Conservation (phyloP, 2,797 vertebrate species). For the Zonotrichia albicollis region DNA sequence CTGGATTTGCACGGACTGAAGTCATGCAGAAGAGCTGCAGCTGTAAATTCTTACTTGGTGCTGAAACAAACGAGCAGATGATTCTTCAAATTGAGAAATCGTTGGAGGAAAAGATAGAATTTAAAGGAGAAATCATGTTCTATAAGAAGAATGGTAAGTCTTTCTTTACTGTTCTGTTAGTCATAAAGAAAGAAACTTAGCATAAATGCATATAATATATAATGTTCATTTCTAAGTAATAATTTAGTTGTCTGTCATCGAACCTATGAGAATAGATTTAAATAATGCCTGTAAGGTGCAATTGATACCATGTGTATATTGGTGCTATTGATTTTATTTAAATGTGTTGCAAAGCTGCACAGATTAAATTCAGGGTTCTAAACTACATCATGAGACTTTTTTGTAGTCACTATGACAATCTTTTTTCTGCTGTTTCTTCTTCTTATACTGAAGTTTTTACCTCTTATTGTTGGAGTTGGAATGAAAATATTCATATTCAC, state of each 20-base stretch:
- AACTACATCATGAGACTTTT: neutral
- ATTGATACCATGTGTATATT: neutral
- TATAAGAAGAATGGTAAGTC: constrained; percentile 92
- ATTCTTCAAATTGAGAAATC: constrained; percentile 91
- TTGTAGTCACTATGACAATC: neutral
- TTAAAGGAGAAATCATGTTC: constrained; percentile 97
- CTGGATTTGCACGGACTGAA: constrained; percentile 92
- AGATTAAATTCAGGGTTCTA: neutral
- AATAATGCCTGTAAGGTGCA: neutral
- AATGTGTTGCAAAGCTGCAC: neutral
- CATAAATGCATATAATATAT: neutral
- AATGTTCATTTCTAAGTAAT: neutral
- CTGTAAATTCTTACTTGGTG: constrained; percentile 94
- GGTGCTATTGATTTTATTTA: neutral
- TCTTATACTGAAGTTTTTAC: neutral
- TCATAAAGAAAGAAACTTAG: neutral
- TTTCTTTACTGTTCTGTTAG: neutral
- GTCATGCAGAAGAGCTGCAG: constrained; percentile 99
- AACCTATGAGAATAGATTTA: neutral
- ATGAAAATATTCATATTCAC: neutral
- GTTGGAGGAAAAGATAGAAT: constrained; percentile 91
- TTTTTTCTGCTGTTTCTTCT: neutral
- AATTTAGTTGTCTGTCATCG: neutral
- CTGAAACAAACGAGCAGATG: constrained; percentile 90
- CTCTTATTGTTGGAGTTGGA: neutral